Evolutionary conservation across 2,797 vertebrate species (phyloP), one percentile per base, ranked within the genome.

Genomic region (Ciconia nigra): DNA sequence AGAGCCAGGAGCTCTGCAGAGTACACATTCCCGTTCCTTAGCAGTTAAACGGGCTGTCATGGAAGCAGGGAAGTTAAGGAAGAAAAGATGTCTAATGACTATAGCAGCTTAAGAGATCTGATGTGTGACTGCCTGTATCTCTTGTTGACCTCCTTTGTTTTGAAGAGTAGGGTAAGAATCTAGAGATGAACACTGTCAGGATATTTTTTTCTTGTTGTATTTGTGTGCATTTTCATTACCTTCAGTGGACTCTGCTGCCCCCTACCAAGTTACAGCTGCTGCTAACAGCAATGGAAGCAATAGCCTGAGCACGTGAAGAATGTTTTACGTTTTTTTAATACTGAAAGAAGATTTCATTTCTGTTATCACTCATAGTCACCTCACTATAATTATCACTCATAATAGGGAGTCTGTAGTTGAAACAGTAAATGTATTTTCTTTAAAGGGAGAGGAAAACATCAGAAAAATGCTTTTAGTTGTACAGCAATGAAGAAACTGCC

Each of bases 171-270:
- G 11, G 22, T 11, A 39, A 28, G 79, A 89, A 44, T 37, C 19
- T 33, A 59, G 58, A 28, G 20, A 37, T 3, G 16, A 84, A 10
- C 44, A 8, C 3, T 4, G 16, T 33, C 46, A 4, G 67, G 52
- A 1, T 52, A 26, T 25, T 39, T 83, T 83, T 62, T 29, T 9
- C 39, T 24, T 33, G 11, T n/a, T 58, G 7, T 42, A 18, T 49
- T 58, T 52, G 18, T 71, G 58, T 46, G 33, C 12, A 0, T 66
- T 76, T 52, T 47, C 69, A 3, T 39, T 55, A 5, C 72, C 84
- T 94, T 87, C 29, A 1, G 1, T 46, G 87, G 93, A 52, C 87
- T 95, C 82, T 97, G 93, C 95, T 96, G 97, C 94, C 94, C 94
- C 49, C 94, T 96, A 42, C 67, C 91, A 96, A 66, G 44, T 22